Evolutionary conservation across 2,113 vertebrate genomes (phyloP).

Genomic region (Labrus mixtus): DNA sequence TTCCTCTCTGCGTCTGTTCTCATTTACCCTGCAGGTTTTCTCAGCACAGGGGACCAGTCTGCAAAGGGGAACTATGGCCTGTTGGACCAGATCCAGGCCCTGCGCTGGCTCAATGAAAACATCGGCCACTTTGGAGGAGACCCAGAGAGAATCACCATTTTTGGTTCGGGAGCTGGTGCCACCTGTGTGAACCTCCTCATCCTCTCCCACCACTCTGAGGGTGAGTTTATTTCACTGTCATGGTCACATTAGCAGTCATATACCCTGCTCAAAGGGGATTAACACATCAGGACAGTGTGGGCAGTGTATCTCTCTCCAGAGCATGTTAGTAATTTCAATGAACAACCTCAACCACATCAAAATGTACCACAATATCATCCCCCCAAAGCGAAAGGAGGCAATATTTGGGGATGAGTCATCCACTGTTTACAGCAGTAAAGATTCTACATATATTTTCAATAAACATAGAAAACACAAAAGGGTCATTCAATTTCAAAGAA

Average conservation of each 20-base stretch:
- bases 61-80: constrained; percentile 99
- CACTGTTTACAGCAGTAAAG: constrained; percentile 1
- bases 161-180: constrained; percentile 98
- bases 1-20: constrained; percentile 51
- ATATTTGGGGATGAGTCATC: constrained; percentile 9
- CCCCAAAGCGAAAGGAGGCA: neutral
- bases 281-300: constrained; percentile 38
- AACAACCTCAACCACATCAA: neutral
- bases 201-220: constrained; percentile 99
- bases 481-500: constrained; percentile 20
- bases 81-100: constrained; percentile 97
- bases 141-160: constrained; percentile 98
- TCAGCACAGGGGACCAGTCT: constrained; percentile 97
- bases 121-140: constrained; percentile 98
- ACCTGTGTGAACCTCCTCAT: constrained; percentile 99
- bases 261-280: constrained; percentile 39
- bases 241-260: constrained; percentile 28
- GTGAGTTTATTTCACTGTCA: constrained; percentile 79
- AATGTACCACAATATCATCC: constrained; percentile 38
- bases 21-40: constrained; percentile 88
- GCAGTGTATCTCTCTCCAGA: constrained; percentile 24
- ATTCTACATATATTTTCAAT: constrained; percentile 3
- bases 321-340: constrained; percentile 36
- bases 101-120: constrained; percentile 99
- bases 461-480: constrained; percentile 9